Base-by-base conservation (phyloP, 2,888 invertebrate genomes). In the Tetragonula carbonaria region DNA sequence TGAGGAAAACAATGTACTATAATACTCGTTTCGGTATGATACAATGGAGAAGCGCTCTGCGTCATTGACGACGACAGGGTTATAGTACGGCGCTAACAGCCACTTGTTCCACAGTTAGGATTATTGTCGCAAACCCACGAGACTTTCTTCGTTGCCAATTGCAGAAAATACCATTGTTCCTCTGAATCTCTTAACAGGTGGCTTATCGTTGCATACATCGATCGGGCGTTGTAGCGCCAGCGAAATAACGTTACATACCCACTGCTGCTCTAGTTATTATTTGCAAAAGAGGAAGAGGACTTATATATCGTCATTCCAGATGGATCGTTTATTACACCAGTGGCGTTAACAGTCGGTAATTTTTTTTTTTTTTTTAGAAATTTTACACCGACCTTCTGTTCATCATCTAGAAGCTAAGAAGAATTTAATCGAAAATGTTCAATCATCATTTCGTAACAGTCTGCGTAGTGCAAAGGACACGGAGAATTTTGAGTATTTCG, bases 91-190 rank as follows among this genome's bases (percentile, higher is more conserved):
- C 63, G 45, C 67, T 77, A 80, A 85, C 78, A 75, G 62, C 70
- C 85, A 38, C 78, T 84, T 73, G 72, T 84, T 74, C 59, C 70
- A 45, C 70, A 51, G 71, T 67, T 78, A 76, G 81, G 74, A 81
- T 86, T 85, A 86, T 81, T 65, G 81, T 86, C 86, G 33, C 66
- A 23, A 59, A 28, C 78, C 59, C 71, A 16, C 63, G 67, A 55
- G 50, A 70, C 67, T 70, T 78, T 73, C 70, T 28, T 62, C 59
- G 79, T 59, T 82, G 82, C 77, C 86, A 80, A 77, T 80, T 71
- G 65, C 79, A 77, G 74, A 72, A 8, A 71, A 45, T 74, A 33
- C 74, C 76, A 55, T 28, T 33, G 77, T 66, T 45, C 50, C 23
- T 68, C 18, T 16, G 59, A 33, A 66, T 71, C 33, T 55, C 65